Evolutionary conservation across 2,888 invertebrate genomes (phyloP).

Genomic region (Agriotes lineatus): DNA sequence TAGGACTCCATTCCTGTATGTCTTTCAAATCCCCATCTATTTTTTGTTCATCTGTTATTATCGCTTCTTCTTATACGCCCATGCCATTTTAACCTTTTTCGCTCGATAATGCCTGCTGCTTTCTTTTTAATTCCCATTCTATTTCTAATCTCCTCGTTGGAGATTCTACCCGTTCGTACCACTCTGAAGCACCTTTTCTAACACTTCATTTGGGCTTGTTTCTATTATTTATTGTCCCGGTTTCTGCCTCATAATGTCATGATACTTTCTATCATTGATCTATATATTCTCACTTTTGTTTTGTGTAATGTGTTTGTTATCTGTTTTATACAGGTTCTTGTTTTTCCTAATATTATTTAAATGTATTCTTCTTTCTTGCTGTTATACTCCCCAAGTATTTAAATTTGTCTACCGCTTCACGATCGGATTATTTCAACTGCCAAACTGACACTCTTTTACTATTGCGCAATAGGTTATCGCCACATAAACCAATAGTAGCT

Average conservation of each 20-base stretch:
- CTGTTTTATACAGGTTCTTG: background rate
- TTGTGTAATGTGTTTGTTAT: background rate
- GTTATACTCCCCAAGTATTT: conserved; percentile 3
- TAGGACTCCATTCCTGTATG: background rate
- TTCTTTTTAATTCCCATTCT: background rate
- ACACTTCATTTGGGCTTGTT: background rate
- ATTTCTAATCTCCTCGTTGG: conserved; percentile 1
- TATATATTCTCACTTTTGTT: background rate
- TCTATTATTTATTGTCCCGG: background rate
- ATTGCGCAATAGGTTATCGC: too few relatives aligned
- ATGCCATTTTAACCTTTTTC: background rate
- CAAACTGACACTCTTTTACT: too few relatives aligned
- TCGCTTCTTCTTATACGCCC: background rate
- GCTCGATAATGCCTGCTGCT: background rate
- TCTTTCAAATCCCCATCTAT: background rate
- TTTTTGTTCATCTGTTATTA: background rate
- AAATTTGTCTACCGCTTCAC: too few relatives aligned
- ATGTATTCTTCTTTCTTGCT: background rate
- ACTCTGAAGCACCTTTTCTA: background rate
- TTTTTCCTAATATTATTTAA: background rate
- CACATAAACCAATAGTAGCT: too few relatives aligned
- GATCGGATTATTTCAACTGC: too few relatives aligned
- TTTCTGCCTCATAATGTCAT: background rate
- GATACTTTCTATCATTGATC: background rate
- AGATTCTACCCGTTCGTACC: background rate